These are phyloP conservation scores for Erebia ligea DNA, from an alignment of 2,888 invertebrate genomes.

Conservation along the genomic window DNA sequence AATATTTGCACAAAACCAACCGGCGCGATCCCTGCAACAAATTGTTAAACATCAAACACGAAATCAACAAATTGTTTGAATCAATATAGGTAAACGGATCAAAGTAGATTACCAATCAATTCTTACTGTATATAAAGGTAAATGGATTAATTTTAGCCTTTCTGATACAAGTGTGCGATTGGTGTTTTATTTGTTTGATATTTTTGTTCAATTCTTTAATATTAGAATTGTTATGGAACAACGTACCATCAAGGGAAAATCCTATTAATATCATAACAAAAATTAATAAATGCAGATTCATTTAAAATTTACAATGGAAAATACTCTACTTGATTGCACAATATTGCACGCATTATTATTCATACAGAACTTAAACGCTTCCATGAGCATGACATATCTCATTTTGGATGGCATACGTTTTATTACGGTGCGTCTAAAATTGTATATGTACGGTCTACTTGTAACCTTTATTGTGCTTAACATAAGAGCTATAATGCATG, in stretches of 20 bases:
- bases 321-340: conserved; percentile 27
- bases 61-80: conserved; percentile 29
- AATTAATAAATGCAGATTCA: background rate
- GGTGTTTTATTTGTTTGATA: background rate
- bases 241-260: no score
- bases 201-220: background rate
- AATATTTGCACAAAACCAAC: background rate
- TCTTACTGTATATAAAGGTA: conserved; percentile 31
- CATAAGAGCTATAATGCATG: conserved; percentile 11
- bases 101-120: conserved; percentile 30
- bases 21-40: background rate
- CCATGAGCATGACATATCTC: conserved; percentile 39
- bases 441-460: background rate
- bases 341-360: conserved; percentile 44
- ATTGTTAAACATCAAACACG: conserved; percentile 31
- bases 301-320: conserved; percentile 8
- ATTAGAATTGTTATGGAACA: no score
- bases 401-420: conserved; percentile 3
- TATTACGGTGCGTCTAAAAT: background rate
- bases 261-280: no score
- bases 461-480: background rate
- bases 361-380: conserved; percentile 41
- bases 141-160: conserved; percentile 22
- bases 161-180: background rate
- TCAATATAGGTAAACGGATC: conserved; percentile 23